Evolutionary conservation across 2,113 vertebrate genomes (phyloP).

Genomic region (Sprattus sprattus): DNA sequence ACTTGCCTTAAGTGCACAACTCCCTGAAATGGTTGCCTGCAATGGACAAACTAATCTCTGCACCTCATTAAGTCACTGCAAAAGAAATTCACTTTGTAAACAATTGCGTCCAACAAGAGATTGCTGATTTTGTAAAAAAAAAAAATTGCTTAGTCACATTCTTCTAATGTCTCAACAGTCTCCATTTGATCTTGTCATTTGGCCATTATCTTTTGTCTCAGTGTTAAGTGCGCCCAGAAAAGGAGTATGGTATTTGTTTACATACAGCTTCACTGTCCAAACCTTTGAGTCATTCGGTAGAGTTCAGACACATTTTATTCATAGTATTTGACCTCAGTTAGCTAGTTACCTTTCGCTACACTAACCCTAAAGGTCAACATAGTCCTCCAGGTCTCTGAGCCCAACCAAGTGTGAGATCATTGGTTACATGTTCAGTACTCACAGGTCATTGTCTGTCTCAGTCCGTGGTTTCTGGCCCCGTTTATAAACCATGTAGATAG

Average conservation of each 20-base stretch:
- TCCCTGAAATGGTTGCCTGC: neutral
- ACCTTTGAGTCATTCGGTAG: neutral
- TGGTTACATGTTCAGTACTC: slow-evolving; percentile 64
- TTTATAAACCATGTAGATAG: slow-evolving; percentile 78
- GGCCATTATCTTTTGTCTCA: neutral
- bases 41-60: neutral
- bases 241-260: neutral
- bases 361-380: neutral
- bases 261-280: neutral
- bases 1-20: neutral
- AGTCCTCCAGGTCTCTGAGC: neutral
- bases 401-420: neutral
- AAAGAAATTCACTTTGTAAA: neutral
- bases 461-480: slow-evolving; percentile 76
- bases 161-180: neutral
- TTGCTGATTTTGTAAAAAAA: neutral
- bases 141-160: neutral
- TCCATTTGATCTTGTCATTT: neutral
- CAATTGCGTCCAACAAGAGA: neutral
- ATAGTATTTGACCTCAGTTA: neutral
- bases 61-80: neutral
- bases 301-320: neutral
- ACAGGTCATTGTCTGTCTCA: slow-evolving; percentile 77
- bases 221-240: neutral
- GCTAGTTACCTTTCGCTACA: neutral